Evolutionary conservation across 2,797 vertebrate species (phyloP), one percentile per base, ranked within the genome.

Genomic region (Cyclura pinguis): DNA sequence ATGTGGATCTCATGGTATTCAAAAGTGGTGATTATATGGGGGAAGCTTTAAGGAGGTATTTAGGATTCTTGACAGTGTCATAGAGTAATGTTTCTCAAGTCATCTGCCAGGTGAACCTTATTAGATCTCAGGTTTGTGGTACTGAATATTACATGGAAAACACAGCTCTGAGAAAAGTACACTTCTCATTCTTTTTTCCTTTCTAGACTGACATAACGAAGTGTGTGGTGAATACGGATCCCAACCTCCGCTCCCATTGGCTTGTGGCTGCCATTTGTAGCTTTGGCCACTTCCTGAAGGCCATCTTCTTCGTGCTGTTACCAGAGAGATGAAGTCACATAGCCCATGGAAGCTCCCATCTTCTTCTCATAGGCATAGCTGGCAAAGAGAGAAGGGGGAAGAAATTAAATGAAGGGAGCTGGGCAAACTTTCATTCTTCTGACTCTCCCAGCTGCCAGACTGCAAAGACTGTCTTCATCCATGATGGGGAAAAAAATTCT

Each of bases 201-300:
- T 67, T 6, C 87, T 76, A 98, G 97, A 96, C 97, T 84, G 99
- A 99, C 55, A 97, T 99, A 87, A 99, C 98, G 5, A 99, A 99
- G 86, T 99, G 99, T 0, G 99, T 99, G 96, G 98, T 99, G 95
- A 99, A 98, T 94, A 98, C 97, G 0, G 98, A 99, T 84, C 97
- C 98, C 85, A 98, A 97, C 95, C 98, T 99, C 84, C 97, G 94
- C 80, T 98, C 98, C 78, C 99, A 99, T 94, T 99, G 99, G 99
- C 96, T 99, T 0, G 97, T 99, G 92, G 98, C 98, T 0, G 97
- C 98, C 0, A 94, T 97, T 91, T 98, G 97, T 91, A 97, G 98
- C 80, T 98, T 98, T 16, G 98, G 98, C 69, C 98, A 98, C 96
- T 98, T 98, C 96, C 95, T 99, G 95, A 99, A 99, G 96, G 97